These are phyloP conservation scores for Meloe dianella DNA, from an alignment of 2,888 invertebrate genomes.

Conservation along the genomic window DNA sequence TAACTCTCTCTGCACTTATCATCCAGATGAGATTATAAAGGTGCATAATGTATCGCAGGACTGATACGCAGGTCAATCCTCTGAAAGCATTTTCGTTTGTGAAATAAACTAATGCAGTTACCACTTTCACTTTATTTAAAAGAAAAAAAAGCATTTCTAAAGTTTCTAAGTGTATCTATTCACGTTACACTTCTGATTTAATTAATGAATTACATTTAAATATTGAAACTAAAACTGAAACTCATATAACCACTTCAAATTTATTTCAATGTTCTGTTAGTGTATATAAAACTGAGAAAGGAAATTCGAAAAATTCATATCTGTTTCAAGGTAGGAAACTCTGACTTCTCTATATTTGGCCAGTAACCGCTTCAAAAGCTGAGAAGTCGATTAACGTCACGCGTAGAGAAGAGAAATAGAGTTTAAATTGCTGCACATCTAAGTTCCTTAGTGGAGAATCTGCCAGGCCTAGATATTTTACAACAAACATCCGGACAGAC, in stretches of 20 bases:
- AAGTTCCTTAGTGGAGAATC: constrained; percentile 55
- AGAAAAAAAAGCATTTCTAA: constrained; percentile 43
- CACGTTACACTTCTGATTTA: constrained; percentile 46
- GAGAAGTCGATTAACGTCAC: constrained; percentile 60
- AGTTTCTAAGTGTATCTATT: constrained; percentile 48
- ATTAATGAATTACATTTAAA: constrained; percentile 47
- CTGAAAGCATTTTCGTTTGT: not conserved
- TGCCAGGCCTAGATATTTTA: constrained; percentile 55
- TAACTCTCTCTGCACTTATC: constrained; percentile 49
- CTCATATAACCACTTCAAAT: constrained; percentile 29
- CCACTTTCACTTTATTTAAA: constrained; percentile 47
- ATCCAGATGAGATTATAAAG: constrained; percentile 49
- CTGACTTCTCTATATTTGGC: constrained; percentile 44
- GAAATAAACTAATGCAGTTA: constrained; percentile 47
- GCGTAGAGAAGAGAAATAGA: constrained; percentile 59
- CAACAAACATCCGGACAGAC: constrained; percentile 52
- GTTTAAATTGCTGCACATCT: constrained; percentile 60
- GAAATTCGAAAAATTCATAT: constrained; percentile 44
- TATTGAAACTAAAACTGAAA: constrained; percentile 42
- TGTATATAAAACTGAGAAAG: constrained; percentile 35
- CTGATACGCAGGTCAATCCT: constrained; percentile 44
- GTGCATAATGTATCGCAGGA: constrained; percentile 47
- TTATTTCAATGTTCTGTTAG: constrained; percentile 28
- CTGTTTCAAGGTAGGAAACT: constrained; percentile 36
- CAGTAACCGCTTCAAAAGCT: constrained; percentile 54